phyloP scores from a whole-genome alignment of 1,140 invertebrate species.

The Teleopsis dalmanni region DNA sequence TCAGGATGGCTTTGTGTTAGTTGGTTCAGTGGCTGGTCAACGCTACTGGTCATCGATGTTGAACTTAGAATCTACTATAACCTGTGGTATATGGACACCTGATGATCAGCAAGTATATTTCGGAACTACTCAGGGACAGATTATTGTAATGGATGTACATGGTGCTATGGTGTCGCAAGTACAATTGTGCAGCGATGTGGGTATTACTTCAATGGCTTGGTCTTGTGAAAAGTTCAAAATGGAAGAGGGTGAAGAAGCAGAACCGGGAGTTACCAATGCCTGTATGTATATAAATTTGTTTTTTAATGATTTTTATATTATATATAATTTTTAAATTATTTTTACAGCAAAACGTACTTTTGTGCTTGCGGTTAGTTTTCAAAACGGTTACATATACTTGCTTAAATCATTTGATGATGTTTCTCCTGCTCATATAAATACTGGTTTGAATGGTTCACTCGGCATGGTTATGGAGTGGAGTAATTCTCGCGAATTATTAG shows the following conservation, averaged over 20 bases:
- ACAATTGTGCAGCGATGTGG: slow-evolving; percentile 67
- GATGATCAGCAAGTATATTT: slow-evolving; percentile 97
- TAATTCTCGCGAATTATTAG: slow-evolving; percentile 84
- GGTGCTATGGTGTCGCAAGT: slow-evolving; percentile 91
- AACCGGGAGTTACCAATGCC: slow-evolving; percentile 48
- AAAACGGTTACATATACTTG: slow-evolving; percentile 80
- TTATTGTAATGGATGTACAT: slow-evolving; percentile 93
- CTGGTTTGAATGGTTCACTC: slow-evolving; percentile 61
- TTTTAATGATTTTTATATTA: not conserved
- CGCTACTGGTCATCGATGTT: slow-evolving; percentile 98
- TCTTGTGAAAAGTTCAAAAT: slow-evolving; percentile 97
- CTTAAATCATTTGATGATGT: slow-evolving; percentile 89
- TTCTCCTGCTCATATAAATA: slow-evolving; percentile 75
- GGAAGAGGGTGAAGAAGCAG: slow-evolving; percentile 80
- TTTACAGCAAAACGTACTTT: slow-evolving; percentile 54
- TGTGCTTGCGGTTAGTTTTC: slow-evolving; percentile 79
- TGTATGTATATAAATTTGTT: slow-evolving; percentile 22
- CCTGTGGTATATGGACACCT: slow-evolving; percentile 95
- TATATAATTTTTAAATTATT: not conserved
- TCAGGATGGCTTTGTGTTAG: slow-evolving; percentile 93
- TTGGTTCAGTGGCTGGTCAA: slow-evolving; percentile 93
- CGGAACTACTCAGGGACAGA: slow-evolving; percentile 85
- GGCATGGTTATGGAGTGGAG: slow-evolving; percentile 90
- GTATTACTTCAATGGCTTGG: slow-evolving; percentile 88
- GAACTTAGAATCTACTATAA: slow-evolving; percentile 86